Base-by-base conservation (phyloP, 2,797 vertebrate species). In the Crypturellus tataupa region DNA sequence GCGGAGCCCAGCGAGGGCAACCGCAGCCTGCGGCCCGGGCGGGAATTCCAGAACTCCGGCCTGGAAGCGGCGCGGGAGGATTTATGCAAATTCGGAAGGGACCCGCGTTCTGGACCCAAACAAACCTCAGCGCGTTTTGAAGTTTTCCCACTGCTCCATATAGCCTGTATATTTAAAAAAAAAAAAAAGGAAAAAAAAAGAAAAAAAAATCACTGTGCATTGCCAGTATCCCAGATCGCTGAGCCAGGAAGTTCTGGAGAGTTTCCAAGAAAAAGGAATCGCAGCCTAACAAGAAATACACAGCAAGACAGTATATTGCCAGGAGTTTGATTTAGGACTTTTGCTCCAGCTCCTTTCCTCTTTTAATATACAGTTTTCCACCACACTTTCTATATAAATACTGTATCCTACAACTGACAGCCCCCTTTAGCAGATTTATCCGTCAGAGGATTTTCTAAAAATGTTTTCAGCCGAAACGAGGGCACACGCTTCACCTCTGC, bases 251-350 rank as follows among this genome's bases (percentile, higher is more conserved):
- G 37, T 7, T 39, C 90, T 94, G 95, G 95, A 96, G 25, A 2
- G 21, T 37, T 82, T 96, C 96, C 93, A 95, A 96, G 46, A 35
- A 89, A 89, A 87, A 93, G 88, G 76, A 93, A 85, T 90, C 49
- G 6, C 85, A 40, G 89, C 71, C 29, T 20, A 70, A 79, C 75
- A 80, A 80, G 90, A 91, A 96, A 90, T 87, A 92, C 59, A 75
- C 92, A 84, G 59, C 90, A 87, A 93, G 95, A 96, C 89, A 96
- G 84, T n/a, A 8, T 9, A 93, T 86, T 94, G 95, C 96, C 93
- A 95, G 94, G 40, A 93, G 72, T 71, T 73, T 95, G 96, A 97
- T 95, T 97, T 93, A 96, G 91, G 91, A 79, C 89, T 97, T 87
- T 59, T 96, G 91, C 95, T 93, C 49, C 88, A 95, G 90, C 94